Evolutionary conservation across 2,888 invertebrate species (phyloP).

Genomic region (Tachystola acroxantha): DNA sequence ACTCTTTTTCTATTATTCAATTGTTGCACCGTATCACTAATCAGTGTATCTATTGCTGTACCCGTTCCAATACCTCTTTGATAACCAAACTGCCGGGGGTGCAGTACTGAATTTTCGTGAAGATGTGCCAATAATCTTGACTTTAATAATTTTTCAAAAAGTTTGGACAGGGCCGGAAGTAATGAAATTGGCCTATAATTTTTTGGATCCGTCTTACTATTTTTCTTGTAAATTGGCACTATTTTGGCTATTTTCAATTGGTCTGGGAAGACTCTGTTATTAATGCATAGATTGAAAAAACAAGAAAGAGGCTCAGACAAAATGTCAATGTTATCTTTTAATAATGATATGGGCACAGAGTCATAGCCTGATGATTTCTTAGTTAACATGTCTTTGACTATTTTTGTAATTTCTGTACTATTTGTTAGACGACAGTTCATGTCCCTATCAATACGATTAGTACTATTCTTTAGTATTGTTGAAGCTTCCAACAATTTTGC

Average conservation of each 20-base stretch:
- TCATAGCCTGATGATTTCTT: conserved; percentile 5
- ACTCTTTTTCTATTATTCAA: conserved; percentile 1
- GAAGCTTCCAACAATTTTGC: no score
- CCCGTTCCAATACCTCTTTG: neutral
- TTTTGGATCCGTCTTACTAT: neutral
- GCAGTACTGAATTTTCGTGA: neutral
- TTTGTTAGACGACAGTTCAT: no score
- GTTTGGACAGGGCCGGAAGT: neutral
- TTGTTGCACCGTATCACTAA: neutral
- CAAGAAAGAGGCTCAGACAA: neutral
- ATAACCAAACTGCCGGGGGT: neutral
- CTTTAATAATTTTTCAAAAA: conserved; percentile 5
- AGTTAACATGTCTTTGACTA: neutral
- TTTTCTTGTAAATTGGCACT: conserved; percentile 3
- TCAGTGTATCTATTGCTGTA: neutral
- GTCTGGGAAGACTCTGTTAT: neutral
- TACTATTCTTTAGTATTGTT: no score
- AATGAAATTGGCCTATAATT: conserved; percentile 1
- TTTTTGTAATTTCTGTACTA: no score
- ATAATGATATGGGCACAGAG: neutral
- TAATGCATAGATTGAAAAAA: conserved; percentile 1
- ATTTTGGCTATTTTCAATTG: conserved; percentile 5
- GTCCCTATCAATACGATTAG: no score
- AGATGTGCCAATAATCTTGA: neutral
- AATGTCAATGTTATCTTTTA: conserved; percentile 4